Evolutionary conservation across 1,140 invertebrate genomes (phyloP).

Genomic region (Aphaenogaster rudis): DNA sequence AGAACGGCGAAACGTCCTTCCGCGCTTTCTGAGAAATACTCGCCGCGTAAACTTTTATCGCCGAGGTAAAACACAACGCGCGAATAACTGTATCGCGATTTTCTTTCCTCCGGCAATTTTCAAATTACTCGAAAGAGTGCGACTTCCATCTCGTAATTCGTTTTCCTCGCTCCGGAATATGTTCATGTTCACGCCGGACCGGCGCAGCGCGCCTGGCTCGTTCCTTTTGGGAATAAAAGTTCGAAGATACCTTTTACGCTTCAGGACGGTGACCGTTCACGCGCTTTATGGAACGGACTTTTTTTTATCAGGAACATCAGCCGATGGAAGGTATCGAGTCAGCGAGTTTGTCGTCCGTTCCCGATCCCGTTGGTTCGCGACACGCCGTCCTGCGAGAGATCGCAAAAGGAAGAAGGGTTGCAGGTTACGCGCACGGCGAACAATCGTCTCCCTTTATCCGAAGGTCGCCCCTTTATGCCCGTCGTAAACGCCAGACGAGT

Average conservation of each 20-base stretch:
- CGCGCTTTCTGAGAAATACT: constrained; percentile 43
- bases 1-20: constrained; percentile 26
- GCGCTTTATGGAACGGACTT: constrained; percentile 37
- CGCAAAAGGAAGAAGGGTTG: constrained; percentile 51
- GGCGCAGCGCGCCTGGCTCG: background rate
- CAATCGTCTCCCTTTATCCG: constrained; percentile 61
- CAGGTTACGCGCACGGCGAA: constrained; percentile 30
- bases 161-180: constrained; percentile 41
- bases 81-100: constrained; percentile 51
- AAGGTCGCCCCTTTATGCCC: constrained; percentile 75
- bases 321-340: constrained; percentile 58
- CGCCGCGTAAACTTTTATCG: constrained; percentile 58
- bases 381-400: constrained; percentile 31
- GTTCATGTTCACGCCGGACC: constrained; percentile 39
- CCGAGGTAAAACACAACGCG: constrained; percentile 49
- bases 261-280: constrained; percentile 8
- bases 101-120: constrained; percentile 61
- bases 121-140: constrained; percentile 53
- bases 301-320: constrained; percentile 62
- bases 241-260: constrained; percentile 61
- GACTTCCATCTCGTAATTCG: constrained; percentile 51
- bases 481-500: constrained; percentile 76
- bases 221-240: constrained; percentile 68
- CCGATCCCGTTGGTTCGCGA: constrained; percentile 16
- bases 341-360: constrained; percentile 52